Conservation (phyloP, 2,797 vertebrate genomes). For the Lutra lutra region DNA sequence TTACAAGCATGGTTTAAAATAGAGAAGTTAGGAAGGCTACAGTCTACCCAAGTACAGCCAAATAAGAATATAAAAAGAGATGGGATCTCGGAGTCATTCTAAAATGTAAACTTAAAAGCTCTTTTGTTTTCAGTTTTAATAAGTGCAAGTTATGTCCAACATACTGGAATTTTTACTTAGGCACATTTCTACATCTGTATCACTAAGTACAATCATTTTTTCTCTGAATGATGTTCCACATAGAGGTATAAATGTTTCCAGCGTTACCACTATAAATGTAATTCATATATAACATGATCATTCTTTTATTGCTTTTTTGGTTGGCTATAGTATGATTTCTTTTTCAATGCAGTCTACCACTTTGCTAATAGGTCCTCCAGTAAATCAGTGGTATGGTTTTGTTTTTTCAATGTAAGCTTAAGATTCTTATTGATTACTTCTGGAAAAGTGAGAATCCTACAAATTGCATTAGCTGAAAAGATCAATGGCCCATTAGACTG, state of each 20-base stretch:
- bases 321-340: constrained; percentile 62
- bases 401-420: constrained; percentile 54
- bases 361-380: constrained; percentile 52
- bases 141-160: neutral
- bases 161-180: neutral
- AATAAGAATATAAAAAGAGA: neutral
- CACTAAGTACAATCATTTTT: constrained; percentile 15
- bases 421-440: constrained; percentile 77
- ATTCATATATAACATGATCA: constrained; percentile 34
- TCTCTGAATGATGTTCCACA: neutral
- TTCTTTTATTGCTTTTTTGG: constrained; percentile 56
- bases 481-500: constrained; percentile 78
- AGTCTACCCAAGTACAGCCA: neutral
- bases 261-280: neutral
- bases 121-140: constrained; percentile 10
- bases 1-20: neutral
- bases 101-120: neutral
- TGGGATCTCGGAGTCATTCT: neutral
- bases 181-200: neutral
- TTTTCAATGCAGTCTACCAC: constrained; percentile 43
- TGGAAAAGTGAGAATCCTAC: constrained; percentile 71
- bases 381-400: constrained; percentile 74
- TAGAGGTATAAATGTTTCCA: neutral
- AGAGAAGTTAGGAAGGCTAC: neutral
- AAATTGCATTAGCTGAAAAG: constrained; percentile 79